A percentile compares a stretch with the other conserved stretches of the same genome.
Evolutionary conservation across 2,113 vertebrate species (phyloP).

Genomic region (Parotia lawesii): DNA sequence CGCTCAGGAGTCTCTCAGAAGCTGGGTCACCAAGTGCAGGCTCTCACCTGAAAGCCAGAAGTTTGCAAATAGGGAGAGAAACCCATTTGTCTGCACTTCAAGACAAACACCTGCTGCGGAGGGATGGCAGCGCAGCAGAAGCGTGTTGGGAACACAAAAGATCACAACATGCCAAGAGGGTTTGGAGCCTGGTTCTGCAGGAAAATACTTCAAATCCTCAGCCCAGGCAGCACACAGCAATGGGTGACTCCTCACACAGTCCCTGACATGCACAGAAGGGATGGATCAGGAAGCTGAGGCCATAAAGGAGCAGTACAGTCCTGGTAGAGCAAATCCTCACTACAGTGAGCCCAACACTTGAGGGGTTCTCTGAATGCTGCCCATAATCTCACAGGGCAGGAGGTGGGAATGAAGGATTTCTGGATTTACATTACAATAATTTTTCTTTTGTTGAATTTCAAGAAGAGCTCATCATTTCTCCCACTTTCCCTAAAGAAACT

Average conservation of each 20-base stretch:
- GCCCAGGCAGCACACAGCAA: background rate
- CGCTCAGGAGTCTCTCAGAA: background rate
- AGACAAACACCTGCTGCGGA: background rate
- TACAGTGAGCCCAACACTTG: background rate
- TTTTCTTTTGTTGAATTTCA: background rate
- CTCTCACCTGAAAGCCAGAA: background rate
- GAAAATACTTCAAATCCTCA: background rate
- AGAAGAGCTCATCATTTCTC: background rate
- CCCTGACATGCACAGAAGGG: background rate
- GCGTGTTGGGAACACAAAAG: background rate
- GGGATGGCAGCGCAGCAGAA: accelerated
- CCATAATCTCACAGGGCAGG: background rate
- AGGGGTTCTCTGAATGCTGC: background rate
- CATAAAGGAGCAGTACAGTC: background rate
- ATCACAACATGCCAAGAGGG: accelerated
- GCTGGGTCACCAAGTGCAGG: background rate
- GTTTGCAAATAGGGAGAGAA: background rate
- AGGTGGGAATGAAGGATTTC: background rate
- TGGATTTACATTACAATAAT: accelerated
- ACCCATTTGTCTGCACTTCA: background rate
- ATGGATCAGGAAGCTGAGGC: background rate
- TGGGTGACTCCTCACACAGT: background rate
- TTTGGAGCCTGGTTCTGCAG: background rate
- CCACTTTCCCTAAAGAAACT: background rate
- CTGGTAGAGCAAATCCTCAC: background rate